Conservation (phyloP, 1,140 invertebrate genomes). For the Diorhabda elongata region DNA sequence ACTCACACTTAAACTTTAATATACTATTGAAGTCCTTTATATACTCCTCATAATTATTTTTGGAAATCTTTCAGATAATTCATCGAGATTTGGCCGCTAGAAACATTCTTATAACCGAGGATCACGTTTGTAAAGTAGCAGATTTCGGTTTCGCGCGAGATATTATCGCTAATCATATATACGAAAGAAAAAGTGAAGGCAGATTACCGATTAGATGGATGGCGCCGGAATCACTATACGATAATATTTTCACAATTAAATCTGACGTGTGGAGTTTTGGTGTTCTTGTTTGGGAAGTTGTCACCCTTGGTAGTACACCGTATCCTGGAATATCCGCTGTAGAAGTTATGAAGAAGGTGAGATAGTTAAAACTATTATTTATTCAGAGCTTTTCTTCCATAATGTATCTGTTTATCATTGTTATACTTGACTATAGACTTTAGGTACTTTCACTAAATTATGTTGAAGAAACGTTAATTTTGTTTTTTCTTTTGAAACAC, state of each 20-base stretch:
- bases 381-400: neutral
- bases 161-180: slow-evolving; percentile 74
- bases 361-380: neutral
- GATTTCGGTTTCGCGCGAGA: slow-evolving; percentile 92
- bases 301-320: slow-evolving; percentile 84
- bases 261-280: slow-evolving; percentile 94
- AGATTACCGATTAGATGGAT: slow-evolving; percentile 78
- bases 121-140: slow-evolving; percentile 86
- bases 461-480: no score
- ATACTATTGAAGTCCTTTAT: neutral
- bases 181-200: slow-evolving; percentile 88
- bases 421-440: no score
- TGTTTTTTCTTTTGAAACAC: no score
- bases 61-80: slow-evolving; percentile 66
- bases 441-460: no score
- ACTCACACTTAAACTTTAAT: no score
- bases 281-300: slow-evolving; percentile 90
- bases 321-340: slow-evolving; percentile 82
- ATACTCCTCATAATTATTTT: neutral
- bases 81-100: slow-evolving; percentile 88
- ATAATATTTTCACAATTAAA: slow-evolving; percentile 87
- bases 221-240: slow-evolving; percentile 88
- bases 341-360: slow-evolving; percentile 74
- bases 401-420: no score
- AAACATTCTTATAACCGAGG: slow-evolving; percentile 83